Conservation (phyloP, 1,140 invertebrate species). For the Cotesia typhae region DNA sequence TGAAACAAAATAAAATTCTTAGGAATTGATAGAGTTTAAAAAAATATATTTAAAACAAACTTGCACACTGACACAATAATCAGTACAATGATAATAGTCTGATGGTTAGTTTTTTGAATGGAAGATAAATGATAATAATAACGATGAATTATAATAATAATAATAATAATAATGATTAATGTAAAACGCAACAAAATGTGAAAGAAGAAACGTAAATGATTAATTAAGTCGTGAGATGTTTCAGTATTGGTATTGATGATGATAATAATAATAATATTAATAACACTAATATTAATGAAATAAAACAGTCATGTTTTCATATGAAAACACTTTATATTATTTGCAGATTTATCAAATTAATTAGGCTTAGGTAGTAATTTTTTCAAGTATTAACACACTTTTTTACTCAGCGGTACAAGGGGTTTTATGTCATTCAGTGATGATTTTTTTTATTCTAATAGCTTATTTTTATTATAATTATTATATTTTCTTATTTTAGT, state of each 20-base stretch:
- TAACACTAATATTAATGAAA: no score
- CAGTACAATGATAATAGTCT: conserved; percentile 30
- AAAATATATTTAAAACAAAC: neutral
- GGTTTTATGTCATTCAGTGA: neutral
- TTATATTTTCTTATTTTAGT: conserved; percentile 1
- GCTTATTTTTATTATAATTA: neutral
- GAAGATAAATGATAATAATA: conserved; percentile 1
- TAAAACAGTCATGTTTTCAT: no score
- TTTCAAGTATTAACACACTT: conserved; percentile 56
- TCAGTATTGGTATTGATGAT: no score
- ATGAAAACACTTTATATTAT: neutral
- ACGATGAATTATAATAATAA: neutral
- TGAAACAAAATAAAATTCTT: conserved; percentile 2
- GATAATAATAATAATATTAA: no score
- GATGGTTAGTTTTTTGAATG: conserved; percentile 1
- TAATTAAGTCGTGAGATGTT: no score
- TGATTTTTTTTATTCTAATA: neutral
- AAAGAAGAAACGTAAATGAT: no score
- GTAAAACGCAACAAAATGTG: no score
- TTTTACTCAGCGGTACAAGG: conserved; percentile 38
- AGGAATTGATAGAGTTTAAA: neutral
- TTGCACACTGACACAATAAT: conserved; percentile 1
- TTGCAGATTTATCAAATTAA: conserved; percentile 53
- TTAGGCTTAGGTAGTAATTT: conserved; percentile 49
- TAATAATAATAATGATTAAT: neutral